Evolutionary conservation across 2,113 vertebrate genomes (phyloP), one percentile per base, ranked within the genome.

Genomic region (Cochlearius cochlearius): DNA sequence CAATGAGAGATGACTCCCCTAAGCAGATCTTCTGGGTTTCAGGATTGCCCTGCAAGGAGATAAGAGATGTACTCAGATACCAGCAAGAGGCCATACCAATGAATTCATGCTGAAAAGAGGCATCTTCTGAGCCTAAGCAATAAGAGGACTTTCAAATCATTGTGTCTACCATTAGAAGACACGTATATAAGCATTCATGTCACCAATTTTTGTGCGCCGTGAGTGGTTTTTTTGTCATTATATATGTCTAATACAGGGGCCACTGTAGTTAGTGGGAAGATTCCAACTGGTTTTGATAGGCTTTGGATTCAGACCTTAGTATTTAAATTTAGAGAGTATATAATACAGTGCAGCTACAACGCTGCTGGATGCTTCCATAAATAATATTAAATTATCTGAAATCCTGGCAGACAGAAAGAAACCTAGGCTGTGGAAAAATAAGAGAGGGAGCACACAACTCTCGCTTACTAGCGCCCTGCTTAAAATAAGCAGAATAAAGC

Each of bases 1-100:
- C 99, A n/a, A 99, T 99, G 52, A 98, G 97, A 49, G 98, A 98
- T 17, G 98, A 99, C 96, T 99, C 99, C 60, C 99, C 99, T 67
- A 99, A 97, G 91, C 99, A 99, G 96, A 99, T 98, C 93, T 98
- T 98, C 86, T 98, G 98, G 34, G 98, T 99, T 88, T 98, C 96
- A 39, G 87, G 86, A 84, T 99, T 99, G 60, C 98, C 97, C 99
- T 99, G 96, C 60, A 91, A 63, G 58, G 43, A 80, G 34, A 83
- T 21, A 80, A 92, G 29, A 82, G 38, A 56, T 19, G 27, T 58
- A 26, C 23, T 60, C 45, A 64, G 38, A 32, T 17, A 73, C 43
- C 39, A 79, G 27, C 19, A 13, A 75, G 80, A 69, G 12, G 15
- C 26, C 47, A 6, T 59, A 75, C 13, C 52, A 79, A 88, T 82